A percentile compares a stretch with the other conserved stretches of the same genome.
Conservation (phyloP, 2,888 invertebrate genomes). For the Cabera pusaria region DNA sequence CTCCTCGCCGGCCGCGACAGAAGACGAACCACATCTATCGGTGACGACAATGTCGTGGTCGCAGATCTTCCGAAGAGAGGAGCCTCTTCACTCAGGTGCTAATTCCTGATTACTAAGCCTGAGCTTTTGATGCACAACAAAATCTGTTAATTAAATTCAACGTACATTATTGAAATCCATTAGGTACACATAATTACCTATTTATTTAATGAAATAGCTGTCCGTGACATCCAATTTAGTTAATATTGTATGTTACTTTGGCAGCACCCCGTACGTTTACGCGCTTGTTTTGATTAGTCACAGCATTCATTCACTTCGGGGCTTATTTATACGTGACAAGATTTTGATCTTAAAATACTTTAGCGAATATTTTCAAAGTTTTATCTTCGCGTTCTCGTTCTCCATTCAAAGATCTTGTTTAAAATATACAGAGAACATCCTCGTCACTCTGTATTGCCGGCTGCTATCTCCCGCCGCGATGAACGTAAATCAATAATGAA, state of each 20-base stretch:
- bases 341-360: not conserved
- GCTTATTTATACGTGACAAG: not conserved
- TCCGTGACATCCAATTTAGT: no score
- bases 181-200: no score
- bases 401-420: no score
- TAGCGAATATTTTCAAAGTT: not conserved
- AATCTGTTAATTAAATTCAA: no score
- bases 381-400: not conserved
- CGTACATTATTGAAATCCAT: no score
- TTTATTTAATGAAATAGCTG: no score
- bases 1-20: constrained; percentile 81
- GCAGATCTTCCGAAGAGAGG: constrained; percentile 50
- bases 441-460: not conserved
- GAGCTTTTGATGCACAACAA: constrained; percentile 6
- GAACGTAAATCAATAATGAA: constrained; percentile 32
- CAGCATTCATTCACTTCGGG: not conserved
- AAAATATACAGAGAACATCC: no score
- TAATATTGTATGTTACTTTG: constrained; percentile 3
- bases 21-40: constrained; percentile 71
- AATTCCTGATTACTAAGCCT: constrained; percentile 17
- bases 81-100: constrained; percentile 67
- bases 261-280: constrained; percentile 1
- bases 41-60: constrained; percentile 49
- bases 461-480: not conserved
- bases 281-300: constrained; percentile 5